These are phyloP conservation scores for Drosophila sulfurigaster DNA, from an alignment of 1,140 invertebrate species.

Conservation along the genomic window DNA sequence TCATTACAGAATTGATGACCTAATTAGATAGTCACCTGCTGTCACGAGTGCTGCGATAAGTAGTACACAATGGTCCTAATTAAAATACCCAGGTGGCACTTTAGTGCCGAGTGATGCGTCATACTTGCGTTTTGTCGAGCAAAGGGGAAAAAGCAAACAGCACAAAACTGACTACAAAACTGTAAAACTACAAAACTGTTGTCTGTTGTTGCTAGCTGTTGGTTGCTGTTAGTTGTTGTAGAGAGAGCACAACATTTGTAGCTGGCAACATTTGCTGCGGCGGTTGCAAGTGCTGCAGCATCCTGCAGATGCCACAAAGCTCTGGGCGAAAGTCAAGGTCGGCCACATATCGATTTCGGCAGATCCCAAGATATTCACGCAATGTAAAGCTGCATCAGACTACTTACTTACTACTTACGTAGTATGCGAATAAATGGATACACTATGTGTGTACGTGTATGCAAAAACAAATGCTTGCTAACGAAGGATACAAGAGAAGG, in stretches of 20 bases:
- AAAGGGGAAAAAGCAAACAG: not conserved
- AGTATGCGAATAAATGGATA: slow-evolving; percentile 2
- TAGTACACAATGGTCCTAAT: slow-evolving; percentile 56
- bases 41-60: slow-evolving; percentile 50
- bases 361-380: slow-evolving; percentile 19
- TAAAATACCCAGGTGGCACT: slow-evolving; percentile 54
- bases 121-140: not conserved
- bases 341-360: slow-evolving; percentile 58
- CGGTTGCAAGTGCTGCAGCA: slow-evolving; percentile 45
- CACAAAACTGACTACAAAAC: slow-evolving; percentile 26
- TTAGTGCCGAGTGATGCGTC: slow-evolving; percentile 43
- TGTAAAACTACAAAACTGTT: slow-evolving; percentile 25
- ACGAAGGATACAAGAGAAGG: slow-evolving; percentile 31
- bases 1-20: slow-evolving; percentile 49
- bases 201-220: slow-evolving; percentile 1
- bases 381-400: not conserved
- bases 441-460: slow-evolving; percentile 37
- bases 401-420: slow-evolving; percentile 16
- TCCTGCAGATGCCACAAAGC: slow-evolving; percentile 39
- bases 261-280: slow-evolving; percentile 45
- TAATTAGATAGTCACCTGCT: slow-evolving; percentile 56
- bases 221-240: not conserved
- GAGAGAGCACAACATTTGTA: slow-evolving; percentile 53
- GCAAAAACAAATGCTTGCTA: slow-evolving; percentile 56
- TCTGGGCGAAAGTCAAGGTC: slow-evolving; percentile 64